A percentile compares a stretch with the other conserved stretches of the same genome.
These are phyloP conservation scores for Pongo abelii DNA, from an alignment of 2,113 vertebrate genomes.

Conservation along the genomic window DNA sequence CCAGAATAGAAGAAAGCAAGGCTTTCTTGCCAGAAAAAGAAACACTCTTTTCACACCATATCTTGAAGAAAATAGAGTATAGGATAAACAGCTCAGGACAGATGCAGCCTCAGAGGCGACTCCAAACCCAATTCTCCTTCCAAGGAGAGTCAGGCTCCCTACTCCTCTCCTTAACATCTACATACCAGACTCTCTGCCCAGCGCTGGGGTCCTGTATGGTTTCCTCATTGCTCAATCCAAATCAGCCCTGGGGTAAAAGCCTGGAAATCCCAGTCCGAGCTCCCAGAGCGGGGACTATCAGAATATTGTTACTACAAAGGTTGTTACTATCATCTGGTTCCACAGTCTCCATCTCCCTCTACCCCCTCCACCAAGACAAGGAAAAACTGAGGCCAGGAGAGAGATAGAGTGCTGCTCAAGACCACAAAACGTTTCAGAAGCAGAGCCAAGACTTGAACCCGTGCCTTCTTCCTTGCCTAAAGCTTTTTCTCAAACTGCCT, in stretches of 20 bases:
- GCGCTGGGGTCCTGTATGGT: not conserved
- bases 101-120: not conserved
- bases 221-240: not conserved
- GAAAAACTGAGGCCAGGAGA: not conserved
- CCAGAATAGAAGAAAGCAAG: slow-evolving; percentile 64
- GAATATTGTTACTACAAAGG: not conserved
- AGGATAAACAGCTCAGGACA: slow-evolving; percentile 20
- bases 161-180: not conserved
- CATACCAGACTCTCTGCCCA: not conserved
- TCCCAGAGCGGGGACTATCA: not conserved
- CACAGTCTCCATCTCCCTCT: not conserved
- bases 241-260: slow-evolving; percentile 25
- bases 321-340: not conserved
- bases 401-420: not conserved
- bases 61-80: slow-evolving; percentile 56
- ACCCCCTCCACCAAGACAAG: not conserved
- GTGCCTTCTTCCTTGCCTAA: not conserved
- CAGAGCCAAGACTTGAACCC: not conserved
- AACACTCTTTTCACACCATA: slow-evolving; percentile 54
- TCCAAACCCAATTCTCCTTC: not conserved
- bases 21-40: slow-evolving; percentile 69
- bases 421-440: not conserved
- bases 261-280: not conserved
- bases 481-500: not conserved
- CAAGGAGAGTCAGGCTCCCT: not conserved